Percentiles rank a stretch among this genome's conserved stretches.
These are phyloP conservation scores for Zootermopsis nevadensis DNA, from an alignment of 2,888 invertebrate species.

Conservation along the genomic window DNA sequence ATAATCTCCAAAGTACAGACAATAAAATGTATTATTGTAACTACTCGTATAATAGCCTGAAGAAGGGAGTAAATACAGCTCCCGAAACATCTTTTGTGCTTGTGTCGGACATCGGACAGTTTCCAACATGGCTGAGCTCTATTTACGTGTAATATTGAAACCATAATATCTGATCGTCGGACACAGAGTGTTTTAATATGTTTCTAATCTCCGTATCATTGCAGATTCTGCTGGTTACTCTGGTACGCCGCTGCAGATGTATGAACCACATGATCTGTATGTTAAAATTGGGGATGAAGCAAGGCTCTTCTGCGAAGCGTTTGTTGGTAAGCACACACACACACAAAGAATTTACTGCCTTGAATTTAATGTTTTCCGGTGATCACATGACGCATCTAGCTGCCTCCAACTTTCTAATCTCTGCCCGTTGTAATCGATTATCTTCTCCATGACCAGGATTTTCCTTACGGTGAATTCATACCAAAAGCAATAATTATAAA, in stretches of 20 bases:
- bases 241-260: constrained; percentile 70
- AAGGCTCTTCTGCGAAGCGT: constrained; percentile 81
- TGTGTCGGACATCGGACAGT: too few species aligned
- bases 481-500: not conserved
- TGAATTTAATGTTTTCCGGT: not conserved
- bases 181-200: too few species aligned
- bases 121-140: too few species aligned
- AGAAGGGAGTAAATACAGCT: too few species aligned
- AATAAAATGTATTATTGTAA: too few species aligned
- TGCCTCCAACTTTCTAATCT: not conserved
- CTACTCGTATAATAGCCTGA: too few species aligned
- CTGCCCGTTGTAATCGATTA: not conserved
- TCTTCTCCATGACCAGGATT: not conserved
- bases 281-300: constrained; percentile 72
- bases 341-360: not conserved
- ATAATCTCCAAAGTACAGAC: too few species aligned
- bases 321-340: constrained; percentile 71
- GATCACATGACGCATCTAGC: not conserved
- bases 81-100: too few species aligned
- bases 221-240: constrained; percentile 59
- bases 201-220: not conserved
- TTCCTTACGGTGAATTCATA: not conserved
- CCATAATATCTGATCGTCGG: too few species aligned
- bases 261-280: constrained; percentile 74
- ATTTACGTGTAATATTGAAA: too few species aligned